Conservation (phyloP, 2,888 invertebrate genomes). For the Pocota personata region DNA sequence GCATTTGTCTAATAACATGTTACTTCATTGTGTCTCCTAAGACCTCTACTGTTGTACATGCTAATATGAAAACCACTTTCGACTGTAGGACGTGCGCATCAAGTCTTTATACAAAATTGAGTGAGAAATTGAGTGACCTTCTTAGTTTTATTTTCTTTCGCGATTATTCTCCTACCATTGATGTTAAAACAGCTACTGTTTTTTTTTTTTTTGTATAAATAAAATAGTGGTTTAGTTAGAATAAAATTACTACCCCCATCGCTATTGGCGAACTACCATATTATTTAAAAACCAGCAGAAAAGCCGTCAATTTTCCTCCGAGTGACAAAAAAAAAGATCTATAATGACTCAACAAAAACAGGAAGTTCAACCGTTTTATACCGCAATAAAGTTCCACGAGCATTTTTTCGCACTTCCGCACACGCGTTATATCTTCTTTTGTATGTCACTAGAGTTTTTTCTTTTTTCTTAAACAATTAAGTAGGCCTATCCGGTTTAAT, state of each 20-base stretch:
- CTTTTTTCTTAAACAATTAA: constrained; percentile 23
- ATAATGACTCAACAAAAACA: background rate
- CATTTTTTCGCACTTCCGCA: constrained; percentile 23
- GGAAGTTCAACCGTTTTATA: background rate
- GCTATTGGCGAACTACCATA: too few relatives aligned
- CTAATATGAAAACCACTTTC: background rate
- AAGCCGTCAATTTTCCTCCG: too few relatives aligned
- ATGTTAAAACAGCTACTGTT: background rate
- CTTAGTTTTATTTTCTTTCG: too few relatives aligned
- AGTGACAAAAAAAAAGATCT: background rate
- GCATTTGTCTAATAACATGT: too few relatives aligned
- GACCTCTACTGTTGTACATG: too few relatives aligned
- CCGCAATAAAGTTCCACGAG: background rate
- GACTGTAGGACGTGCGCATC: background rate
- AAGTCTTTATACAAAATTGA: background rate
- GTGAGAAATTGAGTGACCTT: background rate
- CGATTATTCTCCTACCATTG: too few relatives aligned
- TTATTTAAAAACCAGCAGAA: too few relatives aligned
- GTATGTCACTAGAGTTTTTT: background rate
- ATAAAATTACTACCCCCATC: too few relatives aligned
- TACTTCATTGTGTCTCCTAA: too few relatives aligned
- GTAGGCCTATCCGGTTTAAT: constrained; percentile 29
- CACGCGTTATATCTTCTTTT: constrained; percentile 7
- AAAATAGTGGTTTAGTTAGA: too few relatives aligned
- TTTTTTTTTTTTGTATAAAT: too few relatives aligned